These are phyloP conservation scores for Delichon dasypus DNA, from an alignment of 2,797 vertebrate species.

Conservation along the genomic window DNA sequence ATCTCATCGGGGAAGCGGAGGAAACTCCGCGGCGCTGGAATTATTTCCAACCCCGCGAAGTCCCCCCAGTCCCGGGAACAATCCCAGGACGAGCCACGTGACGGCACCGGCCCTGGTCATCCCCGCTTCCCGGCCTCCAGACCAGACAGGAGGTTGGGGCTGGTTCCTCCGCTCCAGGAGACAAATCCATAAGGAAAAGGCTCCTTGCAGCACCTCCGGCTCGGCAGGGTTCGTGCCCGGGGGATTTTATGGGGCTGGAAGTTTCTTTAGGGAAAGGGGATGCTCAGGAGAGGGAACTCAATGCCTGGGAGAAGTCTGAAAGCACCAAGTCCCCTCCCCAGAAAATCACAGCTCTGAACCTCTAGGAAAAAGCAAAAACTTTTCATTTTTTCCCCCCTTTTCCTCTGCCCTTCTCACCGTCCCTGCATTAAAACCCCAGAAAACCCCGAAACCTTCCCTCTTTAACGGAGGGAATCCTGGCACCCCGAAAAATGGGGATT, in stretches of 20 bases:
- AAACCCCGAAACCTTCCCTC: background rate
- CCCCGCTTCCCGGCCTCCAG: background rate
- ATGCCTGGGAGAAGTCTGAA: fast-evolving
- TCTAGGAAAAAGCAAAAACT: background rate
- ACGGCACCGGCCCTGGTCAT: background rate
- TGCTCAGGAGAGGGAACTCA: background rate
- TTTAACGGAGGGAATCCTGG: fast-evolving
- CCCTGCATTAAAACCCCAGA: fast-evolving
- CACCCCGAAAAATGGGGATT: background rate
- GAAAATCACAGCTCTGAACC: background rate
- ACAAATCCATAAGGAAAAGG: fast-evolving
- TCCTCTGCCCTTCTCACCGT: background rate
- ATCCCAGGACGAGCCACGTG: background rate
- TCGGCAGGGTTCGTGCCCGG: background rate
- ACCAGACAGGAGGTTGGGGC: background rate
- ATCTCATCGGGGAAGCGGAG: conserved; percentile 45
- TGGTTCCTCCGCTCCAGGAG: background rate
- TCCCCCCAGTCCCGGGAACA: background rate
- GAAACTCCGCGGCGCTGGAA: conserved; percentile 32
- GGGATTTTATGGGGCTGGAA: background rate
- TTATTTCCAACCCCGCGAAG: background rate
- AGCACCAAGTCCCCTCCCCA: background rate
- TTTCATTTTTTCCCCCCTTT: background rate
- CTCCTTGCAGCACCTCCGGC: fast-evolving
- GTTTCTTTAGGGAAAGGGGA: background rate